Evolutionary conservation across 2,888 invertebrate species (phyloP).

Genomic region (Caradrina clavipalpis): DNA sequence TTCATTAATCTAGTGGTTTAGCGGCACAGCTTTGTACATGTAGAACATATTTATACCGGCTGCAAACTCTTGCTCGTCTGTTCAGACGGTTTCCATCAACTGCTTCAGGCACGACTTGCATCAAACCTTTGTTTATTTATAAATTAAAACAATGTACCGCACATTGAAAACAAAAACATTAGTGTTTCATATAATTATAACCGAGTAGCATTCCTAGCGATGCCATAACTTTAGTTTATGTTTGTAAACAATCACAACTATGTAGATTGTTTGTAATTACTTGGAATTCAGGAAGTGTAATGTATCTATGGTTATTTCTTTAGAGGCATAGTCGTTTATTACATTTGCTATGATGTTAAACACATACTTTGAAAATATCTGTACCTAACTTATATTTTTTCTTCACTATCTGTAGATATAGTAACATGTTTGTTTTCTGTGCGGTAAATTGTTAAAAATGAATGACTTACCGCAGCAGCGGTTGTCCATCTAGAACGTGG

Average conservation of each 20-base stretch:
- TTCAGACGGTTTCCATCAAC: neutral
- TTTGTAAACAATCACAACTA: slow-evolving; percentile 35
- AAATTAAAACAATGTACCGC: slow-evolving; percentile 18
- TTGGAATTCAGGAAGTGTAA: slow-evolving; percentile 23
- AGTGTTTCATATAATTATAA: slow-evolving; percentile 19
- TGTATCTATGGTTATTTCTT: neutral
- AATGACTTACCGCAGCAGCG: slow-evolving; percentile 80
- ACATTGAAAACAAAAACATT: slow-evolving; percentile 36
- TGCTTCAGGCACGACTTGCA: neutral
- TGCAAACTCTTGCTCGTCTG: neutral
- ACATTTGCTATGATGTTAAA: neutral
- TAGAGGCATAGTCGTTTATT: neutral
- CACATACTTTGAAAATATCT: neutral
- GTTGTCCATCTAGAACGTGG: slow-evolving; percentile 97
- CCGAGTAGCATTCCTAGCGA: slow-evolving; percentile 10
- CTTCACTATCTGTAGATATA: neutral
- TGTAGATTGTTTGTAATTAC: slow-evolving; percentile 19
- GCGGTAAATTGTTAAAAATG: neutral
- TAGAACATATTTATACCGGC: too few species aligned
- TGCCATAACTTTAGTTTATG: slow-evolving; percentile 13
- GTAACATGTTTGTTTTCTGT: slow-evolving; percentile 9
- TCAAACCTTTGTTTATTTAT: neutral
- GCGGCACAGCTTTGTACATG: neutral
- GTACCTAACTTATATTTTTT: neutral
- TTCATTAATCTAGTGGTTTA: neutral